A percentile compares a stretch with the other conserved stretches of the same genome.
These are phyloP conservation scores for Caenorhabditis zanzibari DNA, from an alignment of 2,888 invertebrate genomes.

Conservation along the genomic window DNA sequence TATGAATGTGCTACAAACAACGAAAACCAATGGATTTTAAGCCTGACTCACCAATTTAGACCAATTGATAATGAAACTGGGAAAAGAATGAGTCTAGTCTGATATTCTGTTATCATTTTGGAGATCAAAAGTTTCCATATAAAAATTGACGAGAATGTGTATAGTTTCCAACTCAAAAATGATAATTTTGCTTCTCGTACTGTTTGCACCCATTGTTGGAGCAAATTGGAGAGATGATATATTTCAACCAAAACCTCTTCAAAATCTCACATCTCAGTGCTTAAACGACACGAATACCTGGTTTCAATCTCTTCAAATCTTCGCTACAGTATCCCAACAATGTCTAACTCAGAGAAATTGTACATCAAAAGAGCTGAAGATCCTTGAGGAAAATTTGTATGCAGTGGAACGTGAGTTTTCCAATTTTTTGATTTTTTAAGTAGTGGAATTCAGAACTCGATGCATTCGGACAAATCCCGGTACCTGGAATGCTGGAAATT, in stretches of 20 bases:
- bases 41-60: neutral
- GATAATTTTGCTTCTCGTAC: neutral
- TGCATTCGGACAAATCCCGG: constrained; percentile 56
- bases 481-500: constrained; percentile 51
- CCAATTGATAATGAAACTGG: constrained; percentile 5
- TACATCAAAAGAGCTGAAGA: constrained; percentile 18
- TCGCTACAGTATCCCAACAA: constrained; percentile 18
- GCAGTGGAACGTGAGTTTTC: constrained; percentile 49
- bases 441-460: constrained; percentile 59
- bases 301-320: constrained; percentile 29
- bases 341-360: constrained; percentile 22
- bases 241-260: constrained; percentile 26
- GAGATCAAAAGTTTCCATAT: constrained; percentile 3
- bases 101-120: neutral
- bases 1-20: neutral
- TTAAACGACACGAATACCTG: constrained; percentile 40
- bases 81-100: constrained; percentile 22
- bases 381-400: constrained; percentile 42
- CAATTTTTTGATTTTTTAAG: too few species aligned
- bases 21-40: neutral
- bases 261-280: constrained; percentile 25
- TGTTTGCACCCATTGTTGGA: neutral
- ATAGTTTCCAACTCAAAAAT: constrained; percentile 1
- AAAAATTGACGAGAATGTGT: neutral
- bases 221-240: constrained; percentile 16